These are phyloP conservation scores for Tragelaphus imberbis DNA, from an alignment of 2,113 vertebrate species.

Conservation along the genomic window DNA sequence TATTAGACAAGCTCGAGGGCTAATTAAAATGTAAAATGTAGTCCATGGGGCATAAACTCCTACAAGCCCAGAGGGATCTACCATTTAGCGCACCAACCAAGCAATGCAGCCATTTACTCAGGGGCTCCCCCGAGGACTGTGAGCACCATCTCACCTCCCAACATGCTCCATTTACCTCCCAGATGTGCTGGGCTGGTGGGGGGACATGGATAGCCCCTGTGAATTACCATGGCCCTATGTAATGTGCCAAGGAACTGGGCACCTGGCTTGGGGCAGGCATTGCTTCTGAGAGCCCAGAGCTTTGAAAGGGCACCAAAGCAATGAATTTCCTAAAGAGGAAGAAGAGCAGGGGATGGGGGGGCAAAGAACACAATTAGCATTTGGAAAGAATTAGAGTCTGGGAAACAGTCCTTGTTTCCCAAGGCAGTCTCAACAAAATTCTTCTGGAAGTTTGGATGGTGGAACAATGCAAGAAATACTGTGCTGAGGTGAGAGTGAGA, in stretches of 20 bases:
- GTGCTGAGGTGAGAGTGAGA: background rate
- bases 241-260: background rate
- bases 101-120: slow-evolving; percentile 20
- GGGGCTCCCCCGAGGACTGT: background rate
- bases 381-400: background rate
- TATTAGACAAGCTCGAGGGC: slow-evolving; percentile 44
- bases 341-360: background rate
- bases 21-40: slow-evolving; percentile 65
- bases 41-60: slow-evolving; percentile 62
- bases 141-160: slow-evolving; percentile 15
- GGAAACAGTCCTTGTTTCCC: background rate
- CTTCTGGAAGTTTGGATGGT: background rate
- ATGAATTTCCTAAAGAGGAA: background rate
- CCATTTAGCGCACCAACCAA: slow-evolving; percentile 61
- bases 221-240: background rate
- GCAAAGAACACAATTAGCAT: background rate
- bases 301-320: background rate
- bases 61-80: slow-evolving; percentile 58
- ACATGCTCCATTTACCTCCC: slow-evolving; percentile 11
- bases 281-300: background rate
- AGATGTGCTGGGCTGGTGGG: background rate
- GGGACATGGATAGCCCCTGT: background rate
- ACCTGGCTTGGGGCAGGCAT: no score
- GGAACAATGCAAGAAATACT: background rate
- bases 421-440: background rate